phyloP scores from a whole-genome alignment of 2,797 vertebrate genomes.

The Enteromius viviparus region DNA sequence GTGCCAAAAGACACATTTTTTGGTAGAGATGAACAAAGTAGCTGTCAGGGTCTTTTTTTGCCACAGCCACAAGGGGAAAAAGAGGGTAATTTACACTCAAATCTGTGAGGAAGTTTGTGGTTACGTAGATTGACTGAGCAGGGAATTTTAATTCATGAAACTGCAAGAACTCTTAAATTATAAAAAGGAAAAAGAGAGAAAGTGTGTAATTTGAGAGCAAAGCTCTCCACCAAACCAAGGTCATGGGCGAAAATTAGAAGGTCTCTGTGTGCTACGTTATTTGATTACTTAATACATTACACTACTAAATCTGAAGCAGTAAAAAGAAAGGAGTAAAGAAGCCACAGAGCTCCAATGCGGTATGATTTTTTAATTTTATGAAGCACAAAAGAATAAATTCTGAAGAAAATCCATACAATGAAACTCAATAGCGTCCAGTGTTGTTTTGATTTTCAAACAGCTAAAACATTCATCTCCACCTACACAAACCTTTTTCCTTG shows the following conservation, averaged over 20 bases:
- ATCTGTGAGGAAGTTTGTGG: constrained; percentile 65
- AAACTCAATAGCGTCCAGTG: neutral
- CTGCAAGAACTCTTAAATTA: constrained; percentile 37
- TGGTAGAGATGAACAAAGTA: constrained; percentile 14
- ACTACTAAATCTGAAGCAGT: constrained; percentile 14
- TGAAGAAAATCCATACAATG: neutral
- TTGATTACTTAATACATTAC: constrained; percentile 25
- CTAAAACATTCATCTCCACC: constrained; percentile 25
- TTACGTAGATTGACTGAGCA: constrained; percentile 70
- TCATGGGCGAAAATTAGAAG: constrained; percentile 21
- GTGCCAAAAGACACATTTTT: neutral
- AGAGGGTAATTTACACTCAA: constrained; percentile 62
- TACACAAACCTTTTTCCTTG: constrained; percentile 37
- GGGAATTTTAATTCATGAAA: constrained; percentile 67
- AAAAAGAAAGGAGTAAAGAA: neutral
- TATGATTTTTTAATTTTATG: neutral
- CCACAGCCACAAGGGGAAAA: constrained; percentile 38
- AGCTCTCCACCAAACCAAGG: constrained; percentile 10
- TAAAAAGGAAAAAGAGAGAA: constrained; percentile 25
- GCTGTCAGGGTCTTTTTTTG: constrained; percentile 40
- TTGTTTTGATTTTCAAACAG: constrained; percentile 4
- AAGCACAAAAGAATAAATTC: neutral
- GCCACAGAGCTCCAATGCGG: neutral
- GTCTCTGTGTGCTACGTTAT: constrained; percentile 20
- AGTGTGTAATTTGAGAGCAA: constrained; percentile 38